Percentiles rank a stretch among this genome's conserved stretches.
Evolutionary conservation across 2,797 vertebrate species (phyloP).

Genomic region (Botia almorhae): DNA sequence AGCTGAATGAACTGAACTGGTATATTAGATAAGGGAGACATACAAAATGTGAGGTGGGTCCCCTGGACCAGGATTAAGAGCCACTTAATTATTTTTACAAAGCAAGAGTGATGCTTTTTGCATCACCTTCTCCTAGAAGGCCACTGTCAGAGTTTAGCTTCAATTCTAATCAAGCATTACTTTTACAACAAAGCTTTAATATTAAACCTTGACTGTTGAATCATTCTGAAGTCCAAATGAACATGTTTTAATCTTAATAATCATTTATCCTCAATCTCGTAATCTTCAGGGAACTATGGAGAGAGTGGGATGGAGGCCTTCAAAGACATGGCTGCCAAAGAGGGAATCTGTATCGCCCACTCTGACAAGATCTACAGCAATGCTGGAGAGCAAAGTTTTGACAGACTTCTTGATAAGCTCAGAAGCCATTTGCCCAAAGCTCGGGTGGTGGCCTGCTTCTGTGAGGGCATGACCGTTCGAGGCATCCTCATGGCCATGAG

Average conservation of each 20-base stretch:
- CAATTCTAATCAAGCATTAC: background rate
- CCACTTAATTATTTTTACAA: background rate
- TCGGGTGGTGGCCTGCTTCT: conserved; percentile 96
- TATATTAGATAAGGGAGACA: too few species aligned
- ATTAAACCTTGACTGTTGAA: too few species aligned
- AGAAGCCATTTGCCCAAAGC: conserved; percentile 93
- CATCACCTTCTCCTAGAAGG: background rate
- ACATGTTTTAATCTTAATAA: too few species aligned
- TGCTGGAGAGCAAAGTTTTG: conserved; percentile 91
- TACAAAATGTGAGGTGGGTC: too few species aligned
- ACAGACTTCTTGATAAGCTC: conserved; percentile 91
- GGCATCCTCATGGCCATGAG: conserved; percentile 98
- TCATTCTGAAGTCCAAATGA: too few species aligned
- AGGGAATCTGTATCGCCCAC: conserved; percentile 97
- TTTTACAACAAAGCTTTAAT: background rate
- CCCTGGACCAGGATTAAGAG: background rate
- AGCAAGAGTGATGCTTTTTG: background rate
- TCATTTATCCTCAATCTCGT: background rate
- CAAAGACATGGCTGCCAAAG: conserved; percentile 96
- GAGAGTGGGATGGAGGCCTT: conserved; percentile 99
- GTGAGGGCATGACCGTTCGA: conserved; percentile 97
- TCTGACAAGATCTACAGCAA: conserved; percentile 99
- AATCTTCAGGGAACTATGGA: conserved; percentile 91
- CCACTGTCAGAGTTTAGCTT: background rate
- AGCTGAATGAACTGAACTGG: too few species aligned